Conservation (phyloP, 1,140 invertebrate genomes). For the Drosophila quadrilineata region DNA sequence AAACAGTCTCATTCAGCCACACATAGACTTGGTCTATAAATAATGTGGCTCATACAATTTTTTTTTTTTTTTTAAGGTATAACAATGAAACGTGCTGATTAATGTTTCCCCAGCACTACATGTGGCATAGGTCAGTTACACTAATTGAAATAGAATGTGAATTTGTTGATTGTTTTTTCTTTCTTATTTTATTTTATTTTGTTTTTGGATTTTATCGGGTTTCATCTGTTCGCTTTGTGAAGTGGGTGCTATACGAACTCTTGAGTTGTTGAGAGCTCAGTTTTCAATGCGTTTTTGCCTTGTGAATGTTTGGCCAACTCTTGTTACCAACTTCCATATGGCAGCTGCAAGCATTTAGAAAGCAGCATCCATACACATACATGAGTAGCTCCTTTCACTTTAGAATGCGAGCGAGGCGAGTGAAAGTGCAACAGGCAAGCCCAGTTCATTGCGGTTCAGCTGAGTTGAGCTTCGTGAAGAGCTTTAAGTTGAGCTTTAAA, state of each 20-base stretch:
- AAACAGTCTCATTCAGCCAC: too few species aligned
- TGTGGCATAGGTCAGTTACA: conserved; percentile 76
- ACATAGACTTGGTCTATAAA: conserved; percentile 43
- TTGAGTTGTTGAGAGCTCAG: conserved; percentile 3
- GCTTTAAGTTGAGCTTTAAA: too few species aligned
- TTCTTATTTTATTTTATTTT: background rate
- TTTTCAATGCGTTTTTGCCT: conserved; percentile 9
- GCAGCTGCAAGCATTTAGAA: conserved; percentile 54
- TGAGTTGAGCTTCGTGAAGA: too few species aligned
- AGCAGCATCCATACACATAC: conserved; percentile 32
- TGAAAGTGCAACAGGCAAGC: conserved; percentile 49
- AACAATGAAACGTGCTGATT: conserved; percentile 66
- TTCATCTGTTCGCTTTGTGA: conserved; percentile 4
- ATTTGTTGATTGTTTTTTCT: conserved; percentile 23
- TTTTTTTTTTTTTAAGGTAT: too few species aligned
- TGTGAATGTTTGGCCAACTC: conserved; percentile 54
- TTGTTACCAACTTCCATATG: background rate
- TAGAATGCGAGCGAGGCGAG: conserved; percentile 49
- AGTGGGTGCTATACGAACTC: too few species aligned
- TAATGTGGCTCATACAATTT: conserved; percentile 25
- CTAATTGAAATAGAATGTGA: conserved; percentile 78
- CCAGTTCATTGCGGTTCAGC: background rate
- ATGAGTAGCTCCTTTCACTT: conserved; percentile 59
- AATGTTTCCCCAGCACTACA: conserved; percentile 46
- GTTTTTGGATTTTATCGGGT: background rate